Evolutionary conservation across 2,113 vertebrate species (phyloP), one percentile per base, ranked within the genome.

Genomic region (Stigmatopora nigra): DNA sequence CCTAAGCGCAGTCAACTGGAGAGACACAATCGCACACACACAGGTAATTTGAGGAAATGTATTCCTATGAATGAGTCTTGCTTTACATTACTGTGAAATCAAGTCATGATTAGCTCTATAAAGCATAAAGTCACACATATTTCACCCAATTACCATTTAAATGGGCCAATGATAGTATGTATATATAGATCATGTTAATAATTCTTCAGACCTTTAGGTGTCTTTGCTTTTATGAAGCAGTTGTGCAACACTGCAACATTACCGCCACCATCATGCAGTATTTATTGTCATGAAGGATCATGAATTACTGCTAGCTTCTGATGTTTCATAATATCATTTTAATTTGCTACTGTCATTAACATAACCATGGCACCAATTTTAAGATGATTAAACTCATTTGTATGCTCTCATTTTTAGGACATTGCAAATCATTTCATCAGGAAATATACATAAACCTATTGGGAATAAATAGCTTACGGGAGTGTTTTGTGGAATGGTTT

Each of bases 1-100:
- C 93, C 96, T 65, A 99, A 99, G 63, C 96, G 95, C 15, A 98
- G 96, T 86, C 97, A 99, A 81, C 90, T 99, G 82, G 94, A 98
- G 86, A 92, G 95, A 63, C 97, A 99, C 66, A 94, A 94, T 81
- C 93, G 95, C 47, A 98, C 97, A 57, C 97, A 99, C 79, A 99
- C 97, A 91, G 97, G 97, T 97, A 19, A 61, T 61, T 22, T 61
- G n/a, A 45, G 17, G 8, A 45, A 20, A 20, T 44, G 38, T 20
- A 38, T 61, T 20, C 35, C 10, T 38, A 38, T 59, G 7, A 5
- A 38, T 9, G 57, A 16, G 7, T n/a, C 16, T 25, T 35, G 46
- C 35, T 22, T 61, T 65, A 3, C 59, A 10, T 31, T 15, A 19
- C 41, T 62, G 47, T 62, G 41, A 48, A 69, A 64, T 59, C 49